Evolutionary conservation across 1,140 invertebrate genomes (phyloP).

Genomic region (Atta colombica): DNA sequence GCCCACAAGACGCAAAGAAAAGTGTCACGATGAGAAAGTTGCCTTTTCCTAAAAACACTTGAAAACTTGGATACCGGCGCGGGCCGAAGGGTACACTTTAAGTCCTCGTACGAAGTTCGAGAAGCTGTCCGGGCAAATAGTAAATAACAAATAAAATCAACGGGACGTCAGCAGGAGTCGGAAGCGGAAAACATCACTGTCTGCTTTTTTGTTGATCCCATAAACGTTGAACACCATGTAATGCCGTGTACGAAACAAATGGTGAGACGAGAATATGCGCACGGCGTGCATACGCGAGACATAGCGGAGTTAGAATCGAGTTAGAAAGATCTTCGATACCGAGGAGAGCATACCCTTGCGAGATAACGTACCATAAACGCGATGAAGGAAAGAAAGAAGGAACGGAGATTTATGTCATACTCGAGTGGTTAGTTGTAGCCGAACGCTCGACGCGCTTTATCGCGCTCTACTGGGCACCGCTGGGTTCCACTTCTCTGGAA

Average conservation of each 20-base stretch:
- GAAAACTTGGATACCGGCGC: conserved; percentile 51
- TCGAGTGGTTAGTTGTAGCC: conserved; percentile 72
- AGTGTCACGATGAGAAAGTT: conserved; percentile 62
- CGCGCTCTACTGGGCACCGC: conserved; percentile 68
- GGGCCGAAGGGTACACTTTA: conserved; percentile 55
- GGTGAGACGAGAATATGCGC: not conserved
- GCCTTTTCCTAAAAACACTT: conserved; percentile 64
- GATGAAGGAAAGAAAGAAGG: conserved; percentile 17
- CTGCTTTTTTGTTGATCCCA: conserved; percentile 9
- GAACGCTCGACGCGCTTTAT: conserved; percentile 69
- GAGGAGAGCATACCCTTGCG: conserved; percentile 1
- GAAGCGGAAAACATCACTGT: conserved; percentile 54
- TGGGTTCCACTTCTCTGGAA: conserved; percentile 68
- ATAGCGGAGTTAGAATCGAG: conserved; percentile 31
- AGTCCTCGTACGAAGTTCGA: conserved; percentile 62
- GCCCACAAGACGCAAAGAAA: conserved; percentile 60
- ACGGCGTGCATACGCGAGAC: not conserved
- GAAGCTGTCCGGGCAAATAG: conserved; percentile 43
- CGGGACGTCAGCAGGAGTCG: conserved; percentile 39
- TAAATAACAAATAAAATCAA: conserved; percentile 65
- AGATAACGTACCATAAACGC: conserved; percentile 23
- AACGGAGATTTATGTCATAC: conserved; percentile 73
- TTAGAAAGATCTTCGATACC: conserved; percentile 25
- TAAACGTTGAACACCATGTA: not conserved
- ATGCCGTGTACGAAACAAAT: not conserved